phyloP scores from a whole-genome alignment of 1,140 invertebrate genomes.

The Drosophila takahashii region DNA sequence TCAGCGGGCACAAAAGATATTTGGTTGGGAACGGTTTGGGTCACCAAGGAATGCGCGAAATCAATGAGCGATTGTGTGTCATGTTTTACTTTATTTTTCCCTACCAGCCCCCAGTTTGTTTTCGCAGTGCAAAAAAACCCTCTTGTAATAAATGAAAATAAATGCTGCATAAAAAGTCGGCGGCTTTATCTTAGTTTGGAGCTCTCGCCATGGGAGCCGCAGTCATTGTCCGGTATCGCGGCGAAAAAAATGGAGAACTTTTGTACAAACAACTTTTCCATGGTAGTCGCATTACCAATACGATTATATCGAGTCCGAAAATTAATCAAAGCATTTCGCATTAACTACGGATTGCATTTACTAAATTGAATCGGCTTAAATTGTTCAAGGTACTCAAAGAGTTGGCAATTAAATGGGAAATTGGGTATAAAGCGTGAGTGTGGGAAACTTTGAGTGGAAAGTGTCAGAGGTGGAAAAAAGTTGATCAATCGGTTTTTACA shows the following conservation, averaged over 20 bases:
- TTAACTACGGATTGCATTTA: conserved; percentile 44
- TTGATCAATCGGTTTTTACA: not conserved
- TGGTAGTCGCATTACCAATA: conserved; percentile 21
- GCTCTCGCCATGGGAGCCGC: conserved; percentile 32
- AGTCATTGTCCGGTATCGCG: conserved; percentile 16
- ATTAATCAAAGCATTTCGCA: conserved; percentile 46
- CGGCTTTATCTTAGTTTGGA: conserved; percentile 60
- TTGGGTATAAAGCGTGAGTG: conserved; percentile 14
- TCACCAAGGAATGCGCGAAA: conserved; percentile 52
- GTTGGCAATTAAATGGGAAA: conserved; percentile 27
- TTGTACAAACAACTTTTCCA: conserved; percentile 35
- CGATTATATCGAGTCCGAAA: conserved; percentile 33
- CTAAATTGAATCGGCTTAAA: conserved; percentile 51
- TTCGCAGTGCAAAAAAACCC: conserved; percentile 30
- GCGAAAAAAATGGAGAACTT: conserved; percentile 13
- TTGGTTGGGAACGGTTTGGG: not conserved
- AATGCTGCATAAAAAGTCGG: conserved; percentile 47
- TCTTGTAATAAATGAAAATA: conserved; percentile 59
- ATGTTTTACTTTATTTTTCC: conserved; percentile 11
- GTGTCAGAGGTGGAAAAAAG: not conserved
- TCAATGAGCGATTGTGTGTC: conserved; percentile 58
- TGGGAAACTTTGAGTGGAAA: conserved; percentile 4
- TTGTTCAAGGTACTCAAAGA: conserved; percentile 12
- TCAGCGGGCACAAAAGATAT: conserved; percentile 63
- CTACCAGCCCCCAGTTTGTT: not conserved